These are phyloP conservation scores for Amphipoea oculea DNA, from an alignment of 2,888 invertebrate genomes.

Conservation along the genomic window DNA sequence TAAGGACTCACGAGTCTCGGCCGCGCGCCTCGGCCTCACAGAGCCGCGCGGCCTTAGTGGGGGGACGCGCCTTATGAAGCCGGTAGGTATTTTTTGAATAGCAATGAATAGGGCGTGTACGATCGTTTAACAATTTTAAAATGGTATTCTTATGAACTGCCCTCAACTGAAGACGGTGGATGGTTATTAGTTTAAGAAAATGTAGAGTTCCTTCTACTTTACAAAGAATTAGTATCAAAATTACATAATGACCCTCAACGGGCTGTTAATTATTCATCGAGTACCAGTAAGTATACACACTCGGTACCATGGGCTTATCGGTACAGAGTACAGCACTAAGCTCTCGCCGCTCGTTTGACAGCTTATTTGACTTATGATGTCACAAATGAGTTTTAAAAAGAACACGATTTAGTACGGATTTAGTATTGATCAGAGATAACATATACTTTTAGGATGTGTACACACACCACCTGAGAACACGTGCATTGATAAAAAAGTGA, in stretches of 20 bases:
- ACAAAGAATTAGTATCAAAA: neutral
- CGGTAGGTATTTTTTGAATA: neutral
- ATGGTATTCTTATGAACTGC: neutral
- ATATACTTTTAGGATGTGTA: neutral
- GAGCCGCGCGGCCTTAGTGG: too few species aligned
- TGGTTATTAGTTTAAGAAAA: neutral
- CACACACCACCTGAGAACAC: neutral
- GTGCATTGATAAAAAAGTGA: neutral
- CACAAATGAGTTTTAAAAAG: neutral
- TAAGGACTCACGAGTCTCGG: too few species aligned
- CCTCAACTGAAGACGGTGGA: neutral
- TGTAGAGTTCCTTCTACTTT: neutral
- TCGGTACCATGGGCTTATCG: too few species aligned
- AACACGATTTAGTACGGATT: neutral
- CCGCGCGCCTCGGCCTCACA: too few species aligned
- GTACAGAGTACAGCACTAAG: neutral
- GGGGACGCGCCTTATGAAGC: neutral
- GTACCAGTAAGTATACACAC: neutral
- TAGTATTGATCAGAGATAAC: neutral
- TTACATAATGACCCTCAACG: neutral
- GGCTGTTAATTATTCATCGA: neutral
- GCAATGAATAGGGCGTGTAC: neutral
- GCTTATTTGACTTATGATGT: neutral
- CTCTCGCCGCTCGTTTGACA: neutral
- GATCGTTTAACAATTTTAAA: neutral